These are phyloP conservation scores for Pinna nobilis DNA, from an alignment of 1,140 invertebrate species.

Conservation along the genomic window DNA sequence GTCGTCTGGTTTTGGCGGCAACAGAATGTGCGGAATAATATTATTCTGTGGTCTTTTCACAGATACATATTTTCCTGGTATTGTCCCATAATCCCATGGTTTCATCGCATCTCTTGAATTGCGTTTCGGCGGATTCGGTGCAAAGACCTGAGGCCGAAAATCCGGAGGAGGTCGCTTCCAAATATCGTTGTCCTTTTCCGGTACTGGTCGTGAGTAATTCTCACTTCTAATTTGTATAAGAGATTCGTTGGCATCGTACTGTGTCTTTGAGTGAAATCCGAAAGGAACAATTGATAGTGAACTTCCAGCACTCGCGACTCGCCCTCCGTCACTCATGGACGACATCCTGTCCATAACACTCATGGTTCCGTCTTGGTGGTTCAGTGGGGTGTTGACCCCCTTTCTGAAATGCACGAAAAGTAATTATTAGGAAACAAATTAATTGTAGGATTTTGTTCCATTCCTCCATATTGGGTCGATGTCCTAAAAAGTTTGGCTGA, in stretches of 20 bases:
- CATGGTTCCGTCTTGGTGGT: conserved; percentile 13
- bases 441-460: neutral
- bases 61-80: conserved; percentile 56
- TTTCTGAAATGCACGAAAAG: neutral
- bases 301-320: conserved; percentile 31
- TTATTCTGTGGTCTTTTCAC: conserved; percentile 47
- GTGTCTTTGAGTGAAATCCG: conserved; percentile 68
- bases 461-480: neutral
- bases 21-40: conserved; percentile 53
- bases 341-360: conserved; percentile 19
- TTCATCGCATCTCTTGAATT: conserved; percentile 68
- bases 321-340: conserved; percentile 3
- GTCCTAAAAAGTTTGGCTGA: neutral
- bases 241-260: conserved; percentile 65
- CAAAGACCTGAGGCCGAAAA: conserved; percentile 67
- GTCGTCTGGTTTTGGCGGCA: conserved; percentile 34
- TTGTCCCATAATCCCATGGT: conserved; percentile 69
- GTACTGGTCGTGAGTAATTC: conserved; percentile 42
- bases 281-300: conserved; percentile 60
- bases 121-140: conserved; percentile 67
- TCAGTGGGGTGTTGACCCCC: neutral
- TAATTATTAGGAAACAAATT: neutral
- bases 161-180: conserved; percentile 71
- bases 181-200: conserved; percentile 58
- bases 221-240: conserved; percentile 65